These are phyloP conservation scores for Scolopax mira DNA, from an alignment of 2,113 vertebrate genomes.

Conservation along the genomic window DNA sequence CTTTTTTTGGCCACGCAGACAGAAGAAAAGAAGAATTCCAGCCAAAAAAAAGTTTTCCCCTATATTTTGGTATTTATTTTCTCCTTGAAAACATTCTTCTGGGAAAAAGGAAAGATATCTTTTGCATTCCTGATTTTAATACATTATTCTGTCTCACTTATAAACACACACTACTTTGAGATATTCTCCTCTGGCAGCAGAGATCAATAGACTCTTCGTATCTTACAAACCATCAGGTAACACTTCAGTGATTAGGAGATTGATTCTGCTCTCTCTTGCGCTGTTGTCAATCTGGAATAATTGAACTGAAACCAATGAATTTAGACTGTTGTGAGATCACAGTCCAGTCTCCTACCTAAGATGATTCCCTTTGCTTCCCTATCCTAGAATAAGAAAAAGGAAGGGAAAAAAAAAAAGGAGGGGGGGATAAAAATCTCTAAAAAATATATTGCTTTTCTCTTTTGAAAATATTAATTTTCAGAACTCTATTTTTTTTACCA, in stretches of 20 bases:
- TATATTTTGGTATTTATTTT: not conserved
- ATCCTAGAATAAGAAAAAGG: not conserved
- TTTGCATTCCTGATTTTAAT: not conserved
- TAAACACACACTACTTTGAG: not conserved
- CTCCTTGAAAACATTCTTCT: not conserved
- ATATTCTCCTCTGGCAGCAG: not conserved
- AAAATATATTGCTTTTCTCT: not conserved
- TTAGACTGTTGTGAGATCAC: not conserved
- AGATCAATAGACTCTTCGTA: slow-evolving; percentile 22
- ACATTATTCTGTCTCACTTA: not conserved
- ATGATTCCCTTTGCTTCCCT: not conserved
- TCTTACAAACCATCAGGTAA: slow-evolving; percentile 1
- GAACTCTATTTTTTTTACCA: not conserved
- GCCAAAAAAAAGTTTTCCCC: not conserved
- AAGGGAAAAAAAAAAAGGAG: not conserved
- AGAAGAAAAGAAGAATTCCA: not conserved
- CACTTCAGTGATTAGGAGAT: not conserved
- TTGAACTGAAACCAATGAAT: slow-evolving; percentile 11
- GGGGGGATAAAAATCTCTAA: not conserved
- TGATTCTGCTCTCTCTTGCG: not conserved
- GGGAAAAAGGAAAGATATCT: not conserved
- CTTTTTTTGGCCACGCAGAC: not conserved
- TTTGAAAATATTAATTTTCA: not conserved
- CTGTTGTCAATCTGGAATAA: slow-evolving; percentile 17
- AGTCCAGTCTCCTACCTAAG: not conserved